Evolutionary conservation across 2,113 vertebrate genomes (phyloP).

Genomic region (Zapornia atra): DNA sequence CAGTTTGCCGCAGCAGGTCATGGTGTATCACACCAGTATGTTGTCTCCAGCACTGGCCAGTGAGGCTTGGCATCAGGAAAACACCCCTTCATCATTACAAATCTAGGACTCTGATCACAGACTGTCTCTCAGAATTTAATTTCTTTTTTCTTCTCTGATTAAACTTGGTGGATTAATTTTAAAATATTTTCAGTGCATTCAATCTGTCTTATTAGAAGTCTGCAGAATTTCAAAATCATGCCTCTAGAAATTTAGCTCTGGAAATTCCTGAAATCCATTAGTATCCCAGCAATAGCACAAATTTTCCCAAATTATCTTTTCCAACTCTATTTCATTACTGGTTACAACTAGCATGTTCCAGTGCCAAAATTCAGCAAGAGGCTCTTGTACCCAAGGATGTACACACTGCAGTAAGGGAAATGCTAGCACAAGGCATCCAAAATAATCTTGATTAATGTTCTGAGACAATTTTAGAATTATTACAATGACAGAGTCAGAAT

Average conservation of each 20-base stretch:
- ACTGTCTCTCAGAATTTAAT: background rate
- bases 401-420: background rate
- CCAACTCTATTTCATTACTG: background rate
- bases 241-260: background rate
- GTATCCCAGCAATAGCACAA: background rate
- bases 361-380: background rate
- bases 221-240: background rate
- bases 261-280: background rate
- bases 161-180: background rate
- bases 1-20: background rate
- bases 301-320: background rate
- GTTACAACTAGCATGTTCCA: background rate
- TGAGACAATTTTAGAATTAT: background rate
- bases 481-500: background rate
- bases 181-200: background rate
- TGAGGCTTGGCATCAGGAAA: background rate
- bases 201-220: background rate
- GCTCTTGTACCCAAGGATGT: background rate
- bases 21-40: rapidly evolving
- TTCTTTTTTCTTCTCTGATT: background rate
- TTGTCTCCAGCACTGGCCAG: background rate
- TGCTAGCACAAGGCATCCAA: background rate
- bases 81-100: background rate
- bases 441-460: background rate
- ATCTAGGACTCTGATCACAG: background rate